A percentile compares a stretch with the other conserved stretches of the same genome.
phyloP scores from a whole-genome alignment of 2,797 vertebrate genomes.

The Hirundo rustica region DNA sequence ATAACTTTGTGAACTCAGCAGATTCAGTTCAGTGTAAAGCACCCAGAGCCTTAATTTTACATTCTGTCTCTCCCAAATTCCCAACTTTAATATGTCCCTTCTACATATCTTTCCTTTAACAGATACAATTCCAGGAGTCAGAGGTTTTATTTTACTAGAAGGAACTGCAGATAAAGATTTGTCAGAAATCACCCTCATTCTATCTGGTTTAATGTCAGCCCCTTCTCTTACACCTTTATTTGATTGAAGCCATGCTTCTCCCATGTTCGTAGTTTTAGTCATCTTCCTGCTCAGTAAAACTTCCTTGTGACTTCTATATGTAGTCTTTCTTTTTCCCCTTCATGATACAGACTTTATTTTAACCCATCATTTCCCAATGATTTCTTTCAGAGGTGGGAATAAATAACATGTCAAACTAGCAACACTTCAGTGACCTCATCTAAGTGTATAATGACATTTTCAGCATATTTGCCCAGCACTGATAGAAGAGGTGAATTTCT shows the following conservation, averaged over 20 bases:
- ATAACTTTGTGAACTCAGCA: background rate
- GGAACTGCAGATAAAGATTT: background rate
- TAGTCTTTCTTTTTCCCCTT: background rate
- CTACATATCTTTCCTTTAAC: background rate
- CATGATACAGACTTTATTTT: background rate
- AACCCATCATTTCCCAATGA: background rate
- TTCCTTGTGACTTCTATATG: background rate
- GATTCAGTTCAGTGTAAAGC: background rate
- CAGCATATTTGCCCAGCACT: background rate
- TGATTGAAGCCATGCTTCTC: background rate
- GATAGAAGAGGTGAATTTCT: conserved; percentile 2
- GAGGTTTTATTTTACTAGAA: background rate
- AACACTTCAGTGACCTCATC: conserved; percentile 1
- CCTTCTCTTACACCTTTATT: background rate
- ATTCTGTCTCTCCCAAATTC: background rate
- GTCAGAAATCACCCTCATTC: background rate
- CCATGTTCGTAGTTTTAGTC: background rate
- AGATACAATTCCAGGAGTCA: background rate
- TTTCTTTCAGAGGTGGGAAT: background rate
- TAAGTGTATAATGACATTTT: background rate
- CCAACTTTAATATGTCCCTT: background rate
- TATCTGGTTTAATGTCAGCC: background rate
- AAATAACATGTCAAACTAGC: background rate
- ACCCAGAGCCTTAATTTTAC: background rate
- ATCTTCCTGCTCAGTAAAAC: background rate